A percentile compares a stretch with the other conserved stretches of the same genome.
Conservation (phyloP, 2,888 invertebrate genomes). For the Myathropa florea region DNA sequence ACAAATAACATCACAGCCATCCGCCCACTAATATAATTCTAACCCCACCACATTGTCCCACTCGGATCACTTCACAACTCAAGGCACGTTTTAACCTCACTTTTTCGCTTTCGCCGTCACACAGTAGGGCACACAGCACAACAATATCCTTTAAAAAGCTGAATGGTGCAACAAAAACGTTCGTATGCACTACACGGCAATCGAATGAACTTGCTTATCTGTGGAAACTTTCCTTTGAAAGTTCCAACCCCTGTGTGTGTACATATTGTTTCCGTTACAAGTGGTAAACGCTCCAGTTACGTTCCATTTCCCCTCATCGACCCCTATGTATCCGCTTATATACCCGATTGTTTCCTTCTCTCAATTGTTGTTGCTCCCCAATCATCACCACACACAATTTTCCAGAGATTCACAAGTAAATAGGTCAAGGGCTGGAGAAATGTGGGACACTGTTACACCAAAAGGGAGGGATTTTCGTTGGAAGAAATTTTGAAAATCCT, state of each 20-base stretch:
- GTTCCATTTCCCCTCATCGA: constrained; percentile 33
- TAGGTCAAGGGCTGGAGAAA: constrained; percentile 69
- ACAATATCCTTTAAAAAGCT: constrained; percentile 45
- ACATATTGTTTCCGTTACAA: constrained; percentile 54
- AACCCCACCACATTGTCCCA: neutral
- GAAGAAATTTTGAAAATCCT: neutral
- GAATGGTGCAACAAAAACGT: constrained; percentile 59
- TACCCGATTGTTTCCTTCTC: constrained; percentile 25
- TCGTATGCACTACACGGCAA: constrained; percentile 51
- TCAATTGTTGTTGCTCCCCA: constrained; percentile 43
- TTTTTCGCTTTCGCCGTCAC: constrained; percentile 28
- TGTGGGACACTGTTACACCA: constrained; percentile 45
- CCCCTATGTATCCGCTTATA: constrained; percentile 12
- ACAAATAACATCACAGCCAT: constrained; percentile 19
- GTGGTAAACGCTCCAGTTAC: constrained; percentile 61
- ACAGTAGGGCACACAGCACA: neutral
- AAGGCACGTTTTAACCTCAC: constrained; percentile 19
- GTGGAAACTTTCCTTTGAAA: constrained; percentile 3
- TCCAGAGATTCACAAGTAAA: constrained; percentile 49
- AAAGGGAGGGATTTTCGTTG: neutral
- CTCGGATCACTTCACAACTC: constrained; percentile 19
- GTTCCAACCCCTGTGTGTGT: constrained; percentile 35
- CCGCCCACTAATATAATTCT: neutral
- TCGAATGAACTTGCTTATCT: constrained; percentile 55
- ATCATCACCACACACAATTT: constrained; percentile 30